phyloP scores from a whole-genome alignment of 2,797 vertebrate species.

The Catharus ustulatus region DNA sequence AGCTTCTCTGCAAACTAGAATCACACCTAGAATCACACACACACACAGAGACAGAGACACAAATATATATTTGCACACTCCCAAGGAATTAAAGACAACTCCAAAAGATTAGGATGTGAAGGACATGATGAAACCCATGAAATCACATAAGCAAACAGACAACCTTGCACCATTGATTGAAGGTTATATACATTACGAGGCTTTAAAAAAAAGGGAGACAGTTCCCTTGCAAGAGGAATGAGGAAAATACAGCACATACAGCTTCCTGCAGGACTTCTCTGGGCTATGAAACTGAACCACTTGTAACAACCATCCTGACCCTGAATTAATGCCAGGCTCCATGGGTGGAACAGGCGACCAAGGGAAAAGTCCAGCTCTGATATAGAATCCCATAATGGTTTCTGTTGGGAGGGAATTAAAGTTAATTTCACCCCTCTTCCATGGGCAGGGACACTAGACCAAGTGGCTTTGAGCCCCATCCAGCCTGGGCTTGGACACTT shows the following conservation, averaged over 20 bases:
- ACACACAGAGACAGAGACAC: accelerated
- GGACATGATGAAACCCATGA: background rate
- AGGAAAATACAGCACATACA: background rate
- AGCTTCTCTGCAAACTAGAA: background rate
- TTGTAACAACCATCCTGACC: background rate
- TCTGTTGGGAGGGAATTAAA: background rate
- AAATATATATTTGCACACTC: background rate
- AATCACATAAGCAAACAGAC: background rate
- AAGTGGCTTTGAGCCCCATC: accelerated
- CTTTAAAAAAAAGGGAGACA: background rate
- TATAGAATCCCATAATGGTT: background rate
- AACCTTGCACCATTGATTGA: background rate
- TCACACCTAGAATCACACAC: background rate
- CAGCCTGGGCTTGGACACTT: background rate
- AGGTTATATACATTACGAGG: background rate
- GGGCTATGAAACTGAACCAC: background rate
- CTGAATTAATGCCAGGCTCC: no score
- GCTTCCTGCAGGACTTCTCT: background rate
- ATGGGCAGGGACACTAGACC: background rate
- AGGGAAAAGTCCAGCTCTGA: background rate
- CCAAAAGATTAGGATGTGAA: background rate
- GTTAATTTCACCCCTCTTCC: background rate
- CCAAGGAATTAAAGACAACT: background rate
- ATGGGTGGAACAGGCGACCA: accelerated
- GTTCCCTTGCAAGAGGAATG: background rate